Evolutionary conservation across 1,140 invertebrate genomes (phyloP).

Genomic region (Drusus annulatus): DNA sequence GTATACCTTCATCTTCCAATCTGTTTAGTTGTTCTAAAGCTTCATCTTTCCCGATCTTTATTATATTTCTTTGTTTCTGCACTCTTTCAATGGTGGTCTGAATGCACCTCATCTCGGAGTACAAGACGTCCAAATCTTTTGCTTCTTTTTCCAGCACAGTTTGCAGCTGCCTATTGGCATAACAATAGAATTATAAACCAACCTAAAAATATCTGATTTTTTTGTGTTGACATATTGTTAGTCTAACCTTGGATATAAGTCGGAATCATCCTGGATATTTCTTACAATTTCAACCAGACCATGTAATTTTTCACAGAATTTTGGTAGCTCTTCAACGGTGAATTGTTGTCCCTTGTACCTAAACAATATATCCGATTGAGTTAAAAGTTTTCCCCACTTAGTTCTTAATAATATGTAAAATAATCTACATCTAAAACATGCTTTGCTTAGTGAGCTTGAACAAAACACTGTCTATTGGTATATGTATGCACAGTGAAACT

Average conservation of each 20-base stretch:
- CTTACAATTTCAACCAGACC: constrained; percentile 66
- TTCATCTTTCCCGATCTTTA: constrained; percentile 34
- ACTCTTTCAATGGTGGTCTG: constrained; percentile 20
- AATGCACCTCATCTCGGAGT: constrained; percentile 19
- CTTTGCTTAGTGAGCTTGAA: no score
- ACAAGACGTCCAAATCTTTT: constrained; percentile 27
- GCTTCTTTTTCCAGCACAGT: constrained; percentile 32
- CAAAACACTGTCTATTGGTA: no score
- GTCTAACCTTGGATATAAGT: constrained; percentile 64
- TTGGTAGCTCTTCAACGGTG: constrained; percentile 67
- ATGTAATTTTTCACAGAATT: constrained; percentile 67
- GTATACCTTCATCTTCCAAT: constrained; percentile 48
- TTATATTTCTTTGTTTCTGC: constrained; percentile 19
- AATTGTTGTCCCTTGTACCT: constrained; percentile 68
- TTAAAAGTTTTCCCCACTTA: no score
- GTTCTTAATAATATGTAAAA: no score
- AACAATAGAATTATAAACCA: neutral
- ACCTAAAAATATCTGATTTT: no score
- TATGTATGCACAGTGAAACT: no score
- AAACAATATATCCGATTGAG: no score
- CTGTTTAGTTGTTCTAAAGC: constrained; percentile 24
- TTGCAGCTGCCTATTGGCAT: constrained; percentile 34
- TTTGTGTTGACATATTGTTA: no score
- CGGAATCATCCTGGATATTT: constrained; percentile 67
- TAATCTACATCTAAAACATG: no score